Conservation (phyloP, 2,888 invertebrate genomes). For the Gortyna flavago region DNA sequence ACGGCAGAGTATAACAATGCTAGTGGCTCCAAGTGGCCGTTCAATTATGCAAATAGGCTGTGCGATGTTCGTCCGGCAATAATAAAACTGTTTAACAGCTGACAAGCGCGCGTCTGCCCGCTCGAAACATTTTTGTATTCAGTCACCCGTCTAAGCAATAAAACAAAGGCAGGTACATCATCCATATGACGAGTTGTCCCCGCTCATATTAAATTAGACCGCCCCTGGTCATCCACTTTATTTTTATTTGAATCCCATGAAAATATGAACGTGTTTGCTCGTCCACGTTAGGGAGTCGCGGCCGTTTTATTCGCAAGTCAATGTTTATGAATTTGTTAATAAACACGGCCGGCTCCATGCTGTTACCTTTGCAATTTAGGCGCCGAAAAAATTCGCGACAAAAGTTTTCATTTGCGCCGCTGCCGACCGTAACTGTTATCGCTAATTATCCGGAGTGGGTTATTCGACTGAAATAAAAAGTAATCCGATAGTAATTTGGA, state of each 20-base stretch:
- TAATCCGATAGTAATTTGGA: constrained; percentile 84
- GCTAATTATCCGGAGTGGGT: constrained; percentile 83
- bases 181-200: constrained; percentile 84
- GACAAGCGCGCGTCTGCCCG: constrained; percentile 81
- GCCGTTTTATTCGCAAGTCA: constrained; percentile 85
- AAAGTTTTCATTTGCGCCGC: constrained; percentile 74
- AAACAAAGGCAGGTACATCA: constrained; percentile 85
- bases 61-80: constrained; percentile 87
- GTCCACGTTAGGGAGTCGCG: constrained; percentile 80
- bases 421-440: constrained; percentile 74
- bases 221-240: constrained; percentile 87
- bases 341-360: constrained; percentile 78
- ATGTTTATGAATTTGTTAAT: constrained; percentile 89
- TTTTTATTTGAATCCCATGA: constrained; percentile 89
- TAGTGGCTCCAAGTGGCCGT: constrained; percentile 89
- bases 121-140: constrained; percentile 84
- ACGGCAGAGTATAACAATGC: constrained; percentile 90
- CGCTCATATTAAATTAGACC: constrained; percentile 89
- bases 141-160: constrained; percentile 84
- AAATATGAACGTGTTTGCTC: constrained; percentile 87
- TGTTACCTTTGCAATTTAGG: constrained; percentile 82
- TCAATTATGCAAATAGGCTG: constrained; percentile 90
- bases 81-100: constrained; percentile 90
- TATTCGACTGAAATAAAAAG: constrained; percentile 81
- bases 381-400: constrained; percentile 71